Percentiles rank a stretch among this genome's conserved stretches.
Conservation (phyloP, 2,888 invertebrate genomes). For the Tinea pellionella region DNA sequence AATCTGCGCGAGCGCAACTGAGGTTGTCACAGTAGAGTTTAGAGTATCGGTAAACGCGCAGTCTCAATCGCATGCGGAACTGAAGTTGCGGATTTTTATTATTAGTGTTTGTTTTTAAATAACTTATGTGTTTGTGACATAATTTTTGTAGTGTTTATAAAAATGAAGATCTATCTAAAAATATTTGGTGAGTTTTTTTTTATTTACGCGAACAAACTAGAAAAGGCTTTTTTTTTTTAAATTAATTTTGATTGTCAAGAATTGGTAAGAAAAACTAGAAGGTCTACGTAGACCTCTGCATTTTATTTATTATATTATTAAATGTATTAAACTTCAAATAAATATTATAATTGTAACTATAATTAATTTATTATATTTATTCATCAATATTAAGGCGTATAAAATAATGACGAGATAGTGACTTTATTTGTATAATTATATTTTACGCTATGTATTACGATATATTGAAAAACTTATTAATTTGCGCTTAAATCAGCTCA, state of each 20-base stretch:
- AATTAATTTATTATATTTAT: background rate
- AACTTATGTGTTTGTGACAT: slow-evolving; percentile 1
- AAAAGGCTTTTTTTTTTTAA: too few relatives aligned
- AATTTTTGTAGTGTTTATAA: slow-evolving; percentile 20
- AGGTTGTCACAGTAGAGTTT: background rate
- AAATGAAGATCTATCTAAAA: slow-evolving; percentile 54
- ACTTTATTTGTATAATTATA: too few relatives aligned
- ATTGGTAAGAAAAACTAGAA: too few relatives aligned
- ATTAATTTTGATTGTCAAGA: too few relatives aligned
- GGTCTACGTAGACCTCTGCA: too few relatives aligned
- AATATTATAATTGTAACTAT: too few relatives aligned
- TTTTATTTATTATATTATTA: too few relatives aligned
- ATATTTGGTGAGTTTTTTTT: slow-evolving; percentile 41
- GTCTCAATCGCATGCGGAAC: background rate
- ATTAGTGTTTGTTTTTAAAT: background rate
- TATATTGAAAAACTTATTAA: too few relatives aligned
- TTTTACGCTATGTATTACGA: too few relatives aligned
- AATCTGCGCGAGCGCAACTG: background rate
- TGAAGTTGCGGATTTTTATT: background rate
- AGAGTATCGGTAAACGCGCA: background rate
- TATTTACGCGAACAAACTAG: background rate
- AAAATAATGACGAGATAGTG: background rate
- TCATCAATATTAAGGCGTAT: background rate
- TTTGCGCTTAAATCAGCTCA: background rate
- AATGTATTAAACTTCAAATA: too few relatives aligned